Percentiles rank a stretch among this genome's conserved stretches.
Evolutionary conservation across 2,113 vertebrate genomes (phyloP).

Genomic region (Phalacrocorax pelagicus): DNA sequence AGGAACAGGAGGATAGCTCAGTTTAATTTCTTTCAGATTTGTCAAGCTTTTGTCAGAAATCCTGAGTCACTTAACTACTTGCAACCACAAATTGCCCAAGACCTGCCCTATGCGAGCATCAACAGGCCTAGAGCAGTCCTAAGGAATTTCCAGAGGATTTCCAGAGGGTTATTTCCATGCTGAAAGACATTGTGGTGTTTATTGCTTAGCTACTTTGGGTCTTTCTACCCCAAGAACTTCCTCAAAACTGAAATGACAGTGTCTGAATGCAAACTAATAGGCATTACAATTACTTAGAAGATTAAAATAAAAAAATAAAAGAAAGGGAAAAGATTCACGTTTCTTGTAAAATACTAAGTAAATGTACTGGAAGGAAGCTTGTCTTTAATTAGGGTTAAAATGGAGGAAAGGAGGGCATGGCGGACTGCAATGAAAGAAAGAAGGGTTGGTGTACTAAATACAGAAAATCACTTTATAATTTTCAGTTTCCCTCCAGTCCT

Average conservation of each 20-base stretch:
- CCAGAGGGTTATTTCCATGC: neutral
- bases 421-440: neutral
- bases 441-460: neutral
- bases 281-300: constrained; percentile 10
- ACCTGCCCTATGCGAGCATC: neutral
- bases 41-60: neutral
- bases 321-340: neutral
- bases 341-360: neutral
- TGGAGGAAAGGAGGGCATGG: neutral
- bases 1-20: neutral
- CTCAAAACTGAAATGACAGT: neutral
- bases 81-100: neutral
- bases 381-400: constrained; percentile 11
- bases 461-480: neutral
- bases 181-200: neutral
- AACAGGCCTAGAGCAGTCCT: neutral
- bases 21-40: neutral
- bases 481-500: neutral
- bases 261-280: neutral
- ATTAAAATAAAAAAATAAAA: neutral
- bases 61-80: neutral
- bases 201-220: neutral
- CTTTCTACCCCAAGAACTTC: neutral
- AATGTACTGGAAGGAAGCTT: constrained; percentile 32
- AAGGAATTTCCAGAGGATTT: neutral